phyloP scores from a whole-genome alignment of 1,140 invertebrate genomes.

The Planococcus citri region DNA sequence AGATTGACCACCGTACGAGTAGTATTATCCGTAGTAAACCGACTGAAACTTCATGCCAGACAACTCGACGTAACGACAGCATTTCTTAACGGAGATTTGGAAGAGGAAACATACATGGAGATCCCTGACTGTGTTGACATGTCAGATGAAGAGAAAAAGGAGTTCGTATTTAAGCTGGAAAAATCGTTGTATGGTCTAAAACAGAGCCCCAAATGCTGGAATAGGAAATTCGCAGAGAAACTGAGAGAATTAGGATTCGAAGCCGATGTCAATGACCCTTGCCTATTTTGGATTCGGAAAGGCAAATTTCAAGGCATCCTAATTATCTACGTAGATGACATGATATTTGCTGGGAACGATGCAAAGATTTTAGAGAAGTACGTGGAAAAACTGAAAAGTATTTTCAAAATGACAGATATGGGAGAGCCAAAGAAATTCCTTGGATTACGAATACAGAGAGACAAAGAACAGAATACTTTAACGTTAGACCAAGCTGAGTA shows the following conservation, averaged over 20 bases:
- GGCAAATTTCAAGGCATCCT: neutral
- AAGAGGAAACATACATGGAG: conserved; percentile 33
- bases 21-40: neutral
- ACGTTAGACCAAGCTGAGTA: conserved; percentile 33
- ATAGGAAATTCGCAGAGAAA: conserved; percentile 26
- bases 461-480: neutral
- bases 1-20: conserved; percentile 13
- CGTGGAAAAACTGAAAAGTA: conserved; percentile 26
- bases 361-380: neutral
- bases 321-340: conserved; percentile 3
- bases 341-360: neutral
- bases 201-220: conserved; percentile 29
- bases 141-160: conserved; percentile 9
- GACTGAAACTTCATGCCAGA: neutral
- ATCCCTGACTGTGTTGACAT: conserved; percentile 27
- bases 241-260: neutral
- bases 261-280: neutral
- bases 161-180: conserved; percentile 28
- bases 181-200: conserved; percentile 31
- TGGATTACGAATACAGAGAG: conserved; percentile 14
- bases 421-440: conserved; percentile 30
- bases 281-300: neutral
- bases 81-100: conserved; percentile 32
- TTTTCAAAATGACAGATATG: conserved; percentile 32
- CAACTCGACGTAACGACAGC: conserved; percentile 36